Base-by-base conservation (phyloP, 1,140 invertebrate species). In the Papilio aristodemus region DNA sequence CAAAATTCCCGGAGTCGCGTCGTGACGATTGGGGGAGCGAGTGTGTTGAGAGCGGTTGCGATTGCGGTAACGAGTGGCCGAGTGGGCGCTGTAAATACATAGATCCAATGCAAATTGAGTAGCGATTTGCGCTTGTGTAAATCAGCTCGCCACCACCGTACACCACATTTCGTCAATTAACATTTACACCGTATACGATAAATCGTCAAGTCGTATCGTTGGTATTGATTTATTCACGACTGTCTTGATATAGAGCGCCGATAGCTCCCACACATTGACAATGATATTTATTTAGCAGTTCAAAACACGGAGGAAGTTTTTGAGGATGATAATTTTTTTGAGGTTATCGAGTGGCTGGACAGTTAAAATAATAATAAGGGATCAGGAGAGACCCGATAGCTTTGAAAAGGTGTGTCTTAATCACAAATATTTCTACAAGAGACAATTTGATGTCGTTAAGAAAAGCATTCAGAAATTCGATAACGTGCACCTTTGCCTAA, bases 61-160 rank as follows among this genome's bases (percentile, higher is more conserved):
- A 75, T 76, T 72, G 73, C 70, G 70, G 75, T 78, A 81, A 84
- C 79, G 75, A 87, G 77, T 73, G 69, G 38, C 69, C 72, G 74
- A 85, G 76, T 80, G 80, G 76, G 78, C 78, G 79, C 76, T 80
- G 81, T 81, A n/a, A n/a, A n/a, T n/a, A 80, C 81, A 84, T 77
- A 84, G 81, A 84, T 81, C 76, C 75, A 79, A 86, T 87, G 84
- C 83, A 85, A 87, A 86, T 84, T 79, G 74, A 75, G 77, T 78
- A 74, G 77, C 77, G 77, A 83, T 82, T 81, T 79, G 76, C 73
- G 70, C 72, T 74, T 75, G 76, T 77, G 83, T 82, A 85, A 84
- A 79, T 83, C 76, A 79, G 63, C 54, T 63, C 69, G 67, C 72
- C 59, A 74, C 68, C 59, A 70, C 36, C 69, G 73, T 72, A 75